phyloP scores from a whole-genome alignment of 2,888 invertebrate genomes.

The Athalia cordata region DNA sequence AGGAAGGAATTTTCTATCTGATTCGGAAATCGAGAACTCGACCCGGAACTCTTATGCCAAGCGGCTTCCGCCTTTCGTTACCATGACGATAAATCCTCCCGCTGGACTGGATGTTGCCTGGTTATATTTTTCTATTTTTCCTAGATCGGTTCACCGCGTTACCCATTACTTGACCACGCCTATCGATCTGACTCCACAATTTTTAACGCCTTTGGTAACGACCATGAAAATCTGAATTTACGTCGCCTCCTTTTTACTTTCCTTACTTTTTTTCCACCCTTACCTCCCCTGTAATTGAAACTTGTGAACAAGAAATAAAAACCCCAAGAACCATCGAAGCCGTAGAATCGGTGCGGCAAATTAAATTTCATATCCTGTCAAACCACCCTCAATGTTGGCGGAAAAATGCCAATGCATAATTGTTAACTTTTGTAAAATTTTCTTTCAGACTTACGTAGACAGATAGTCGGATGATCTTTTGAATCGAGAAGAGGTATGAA shows the following conservation, averaged over 20 bases:
- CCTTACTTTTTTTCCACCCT: background rate
- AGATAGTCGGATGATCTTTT: too few species aligned
- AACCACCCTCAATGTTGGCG: too few species aligned
- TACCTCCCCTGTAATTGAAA: background rate
- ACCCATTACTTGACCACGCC: constrained; percentile 44
- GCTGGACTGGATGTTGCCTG: constrained; percentile 52
- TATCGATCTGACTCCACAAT: constrained; percentile 44
- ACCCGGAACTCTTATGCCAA: constrained; percentile 62
- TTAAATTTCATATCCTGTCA: too few species aligned
- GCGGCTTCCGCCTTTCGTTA: constrained; percentile 64
- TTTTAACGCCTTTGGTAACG: constrained; percentile 36
- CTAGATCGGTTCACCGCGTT: constrained; percentile 57
- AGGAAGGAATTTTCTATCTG: constrained; percentile 61
- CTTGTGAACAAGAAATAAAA: too few species aligned
- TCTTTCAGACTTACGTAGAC: too few species aligned
- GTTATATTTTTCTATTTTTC: constrained; percentile 54
- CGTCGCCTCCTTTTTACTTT: background rate
- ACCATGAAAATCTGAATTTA: constrained; percentile 20
- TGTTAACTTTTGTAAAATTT: too few species aligned
- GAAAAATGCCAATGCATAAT: too few species aligned
- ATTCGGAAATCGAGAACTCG: constrained; percentile 64
- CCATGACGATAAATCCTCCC: constrained; percentile 63
- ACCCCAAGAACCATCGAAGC: too few species aligned
- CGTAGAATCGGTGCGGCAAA: too few species aligned
- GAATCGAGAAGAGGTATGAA: too few species aligned